These are phyloP conservation scores for Parelbella ahira DNA, from an alignment of 2,888 invertebrate genomes.

Conservation along the genomic window DNA sequence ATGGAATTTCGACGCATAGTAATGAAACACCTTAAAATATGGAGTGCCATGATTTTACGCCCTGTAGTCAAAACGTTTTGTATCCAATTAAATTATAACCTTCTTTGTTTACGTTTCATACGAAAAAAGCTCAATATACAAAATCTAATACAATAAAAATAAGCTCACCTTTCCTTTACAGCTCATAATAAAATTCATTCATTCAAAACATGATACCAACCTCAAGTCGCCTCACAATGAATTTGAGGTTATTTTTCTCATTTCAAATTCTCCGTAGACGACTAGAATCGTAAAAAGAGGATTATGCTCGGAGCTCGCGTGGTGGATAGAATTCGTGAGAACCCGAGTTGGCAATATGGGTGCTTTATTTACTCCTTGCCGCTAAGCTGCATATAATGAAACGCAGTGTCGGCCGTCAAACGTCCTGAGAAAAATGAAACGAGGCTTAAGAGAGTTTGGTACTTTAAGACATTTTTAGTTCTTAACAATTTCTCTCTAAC, in stretches of 20 bases:
- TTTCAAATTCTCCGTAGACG: constrained; percentile 73
- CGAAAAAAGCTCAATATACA: too few relatives aligned
- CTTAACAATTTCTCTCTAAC: too few relatives aligned
- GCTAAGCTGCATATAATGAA: constrained; percentile 81
- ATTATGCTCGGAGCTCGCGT: constrained; percentile 67
- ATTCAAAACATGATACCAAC: constrained; percentile 58
- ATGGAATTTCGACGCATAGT: too few relatives aligned
- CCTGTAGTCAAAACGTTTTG: too few relatives aligned
- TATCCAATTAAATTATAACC: too few relatives aligned
- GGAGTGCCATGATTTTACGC: too few relatives aligned
- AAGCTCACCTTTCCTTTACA: constrained; percentile 14
- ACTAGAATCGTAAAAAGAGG: constrained; percentile 78
- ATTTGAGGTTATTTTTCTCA: constrained; percentile 74
- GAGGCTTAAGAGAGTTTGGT: constrained; percentile 41
- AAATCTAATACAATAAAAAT: too few relatives aligned
- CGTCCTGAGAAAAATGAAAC: constrained; percentile 50
- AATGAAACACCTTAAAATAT: too few relatives aligned
- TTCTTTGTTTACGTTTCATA: too few relatives aligned
- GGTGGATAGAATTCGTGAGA: constrained; percentile 70
- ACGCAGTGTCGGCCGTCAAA: constrained; percentile 72
- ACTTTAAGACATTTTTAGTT: constrained; percentile 31
- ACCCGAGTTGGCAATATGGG: constrained; percentile 73
- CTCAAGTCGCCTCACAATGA: constrained; percentile 58
- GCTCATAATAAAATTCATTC: constrained; percentile 44
- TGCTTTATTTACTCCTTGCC: constrained; percentile 73